phyloP scores from a whole-genome alignment of 1,140 invertebrate genomes.

The Trichomalopsis sarcophagae region DNA sequence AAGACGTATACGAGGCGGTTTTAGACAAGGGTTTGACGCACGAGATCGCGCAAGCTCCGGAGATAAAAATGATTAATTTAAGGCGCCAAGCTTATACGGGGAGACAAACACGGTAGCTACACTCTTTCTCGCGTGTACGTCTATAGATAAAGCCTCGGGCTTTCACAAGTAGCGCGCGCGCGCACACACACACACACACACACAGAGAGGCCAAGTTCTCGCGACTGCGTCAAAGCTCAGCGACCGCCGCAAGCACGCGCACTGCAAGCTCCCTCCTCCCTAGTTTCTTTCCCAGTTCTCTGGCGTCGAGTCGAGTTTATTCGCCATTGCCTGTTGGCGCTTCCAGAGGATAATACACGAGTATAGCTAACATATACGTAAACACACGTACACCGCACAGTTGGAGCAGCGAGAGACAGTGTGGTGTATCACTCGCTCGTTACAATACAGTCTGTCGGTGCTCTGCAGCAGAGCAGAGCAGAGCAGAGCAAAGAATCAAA shows the following conservation, averaged over 20 bases:
- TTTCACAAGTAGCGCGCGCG: no score
- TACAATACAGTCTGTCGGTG: no score
- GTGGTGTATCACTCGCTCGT: no score
- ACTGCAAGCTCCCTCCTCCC: conserved; percentile 29
- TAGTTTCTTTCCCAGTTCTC: conserved; percentile 8
- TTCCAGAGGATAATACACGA: background rate
- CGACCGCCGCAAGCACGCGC: conserved; percentile 22
- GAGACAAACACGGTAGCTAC: no score
- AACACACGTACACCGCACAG: no score
- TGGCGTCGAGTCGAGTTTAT: background rate
- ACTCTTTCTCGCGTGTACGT: no score
- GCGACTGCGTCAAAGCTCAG: conserved; percentile 38
- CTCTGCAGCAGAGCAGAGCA: background rate
- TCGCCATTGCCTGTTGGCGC: background rate
- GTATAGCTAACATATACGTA: no score
- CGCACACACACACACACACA: background rate
- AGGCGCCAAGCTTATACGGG: background rate
- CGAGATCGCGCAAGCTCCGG: background rate
- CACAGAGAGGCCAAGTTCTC: background rate
- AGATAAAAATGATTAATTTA: background rate
- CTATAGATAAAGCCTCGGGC: no score
- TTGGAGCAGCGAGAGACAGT: no score
- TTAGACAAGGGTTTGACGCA: background rate
- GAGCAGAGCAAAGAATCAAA: background rate
- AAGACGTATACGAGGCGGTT: background rate